Evolutionary conservation across 2,113 vertebrate genomes (phyloP).

Genomic region (Polypterus bichir): DNA sequence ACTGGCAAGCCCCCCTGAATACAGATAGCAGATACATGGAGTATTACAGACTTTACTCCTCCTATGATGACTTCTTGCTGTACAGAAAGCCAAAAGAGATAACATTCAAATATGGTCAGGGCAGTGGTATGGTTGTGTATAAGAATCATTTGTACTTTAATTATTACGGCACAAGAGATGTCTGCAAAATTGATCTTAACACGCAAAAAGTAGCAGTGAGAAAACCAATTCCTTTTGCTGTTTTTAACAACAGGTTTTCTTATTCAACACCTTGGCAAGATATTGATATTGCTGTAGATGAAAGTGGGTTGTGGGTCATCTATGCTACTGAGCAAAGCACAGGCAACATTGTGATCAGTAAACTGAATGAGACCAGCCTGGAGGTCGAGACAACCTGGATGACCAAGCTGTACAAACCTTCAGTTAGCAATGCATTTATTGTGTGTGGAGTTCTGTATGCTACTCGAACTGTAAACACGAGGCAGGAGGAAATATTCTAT

Average conservation of each 20-base stretch:
- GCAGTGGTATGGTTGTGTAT: conserved; percentile 4
- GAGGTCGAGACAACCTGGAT: conserved; percentile 50
- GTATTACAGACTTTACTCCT: neutral
- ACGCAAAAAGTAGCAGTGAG: conserved; percentile 13
- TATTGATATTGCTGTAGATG: conserved; percentile 53
- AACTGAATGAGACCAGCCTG: conserved; percentile 52
- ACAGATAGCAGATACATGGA: neutral
- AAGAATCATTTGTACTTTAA: conserved; percentile 4
- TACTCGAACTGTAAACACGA: conserved; percentile 35
- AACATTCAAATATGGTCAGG: neutral
- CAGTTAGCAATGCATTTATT: conserved; percentile 53
- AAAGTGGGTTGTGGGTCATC: conserved; percentile 58
- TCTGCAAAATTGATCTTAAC: conserved; percentile 9
- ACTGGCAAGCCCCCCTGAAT: neutral
- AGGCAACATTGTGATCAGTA: conserved; percentile 59
- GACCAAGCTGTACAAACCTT: conserved; percentile 20
- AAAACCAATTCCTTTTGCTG: conserved; percentile 35
- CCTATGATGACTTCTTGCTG: neutral
- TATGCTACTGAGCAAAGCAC: conserved; percentile 51
- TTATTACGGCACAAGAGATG: neutral
- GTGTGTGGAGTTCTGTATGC: conserved; percentile 57
- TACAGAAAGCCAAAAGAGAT: neutral
- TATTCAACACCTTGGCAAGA: conserved; percentile 50
- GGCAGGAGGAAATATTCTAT: conserved; percentile 55
- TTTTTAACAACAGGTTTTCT: conserved; percentile 46